phyloP scores from a whole-genome alignment of 1,140 invertebrate genomes.

The roundworm (Caenorhabditis elegans) region WBcel235 BX284606.5:6118001-6118500 shows the following conservation, averaged over 20 bases:
- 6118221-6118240: background rate
- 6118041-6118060: background rate
- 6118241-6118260: background rate
- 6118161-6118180: background rate
- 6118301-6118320: slow-evolving; percentile 28
- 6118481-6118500: no score
- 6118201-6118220: background rate
- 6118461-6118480: background rate
- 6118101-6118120: background rate
- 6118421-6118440: slow-evolving; percentile 2
- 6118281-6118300: slow-evolving; percentile 6
- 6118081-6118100: background rate
- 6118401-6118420: slow-evolving; percentile 3
- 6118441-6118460: background rate
- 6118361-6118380: slow-evolving; percentile 9
- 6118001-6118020: slow-evolving; percentile 2
- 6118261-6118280: slow-evolving; percentile 25
- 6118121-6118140: background rate
- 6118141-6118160: background rate
- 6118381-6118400: background rate
- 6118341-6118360: background rate
- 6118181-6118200: background rate
- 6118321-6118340: slow-evolving; percentile 24
- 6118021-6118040: background rate
- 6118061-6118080: background rate